phyloP scores from a whole-genome alignment of 2,888 invertebrate species.

The Chrysopilus asiliformis region DNA sequence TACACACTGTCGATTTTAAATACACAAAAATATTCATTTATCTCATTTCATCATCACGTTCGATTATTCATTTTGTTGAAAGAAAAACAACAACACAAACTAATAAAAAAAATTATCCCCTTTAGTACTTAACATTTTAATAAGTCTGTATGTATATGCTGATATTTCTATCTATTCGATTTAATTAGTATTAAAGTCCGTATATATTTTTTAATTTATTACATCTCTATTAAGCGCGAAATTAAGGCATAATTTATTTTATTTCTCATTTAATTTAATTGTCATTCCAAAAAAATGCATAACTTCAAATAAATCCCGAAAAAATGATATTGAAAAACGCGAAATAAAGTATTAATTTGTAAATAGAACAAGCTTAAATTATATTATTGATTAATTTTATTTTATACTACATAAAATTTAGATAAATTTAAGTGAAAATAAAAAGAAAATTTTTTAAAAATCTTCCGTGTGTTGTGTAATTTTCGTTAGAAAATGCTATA shows the following conservation, averaged over 20 bases:
- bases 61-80: slow-evolving; percentile 6
- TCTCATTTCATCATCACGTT: slow-evolving; percentile 1
- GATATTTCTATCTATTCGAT: slow-evolving; percentile 2
- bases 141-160: too few species aligned
- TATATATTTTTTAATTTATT: background rate
- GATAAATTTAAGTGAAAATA: too few species aligned
- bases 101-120: background rate
- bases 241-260: background rate
- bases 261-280: background rate
- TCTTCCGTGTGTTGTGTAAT: too few species aligned
- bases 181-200: background rate
- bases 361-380: slow-evolving; percentile 9
- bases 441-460: too few species aligned
- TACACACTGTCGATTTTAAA: too few species aligned
- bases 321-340: background rate
- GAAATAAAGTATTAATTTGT: slow-evolving; percentile 12
- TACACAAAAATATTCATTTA: slow-evolving; percentile 1
- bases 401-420: too few species aligned
- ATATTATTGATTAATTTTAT: too few species aligned
- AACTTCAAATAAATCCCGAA: background rate
- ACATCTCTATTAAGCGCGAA: background rate
- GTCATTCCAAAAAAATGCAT: too few species aligned
- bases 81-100: background rate
- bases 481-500: background rate
- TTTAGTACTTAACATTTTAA: too few species aligned